Evolutionary conservation across 2,888 invertebrate genomes (phyloP), one percentile per base, ranked within the genome.

Genomic region (Troglohyphantes excavatus): DNA sequence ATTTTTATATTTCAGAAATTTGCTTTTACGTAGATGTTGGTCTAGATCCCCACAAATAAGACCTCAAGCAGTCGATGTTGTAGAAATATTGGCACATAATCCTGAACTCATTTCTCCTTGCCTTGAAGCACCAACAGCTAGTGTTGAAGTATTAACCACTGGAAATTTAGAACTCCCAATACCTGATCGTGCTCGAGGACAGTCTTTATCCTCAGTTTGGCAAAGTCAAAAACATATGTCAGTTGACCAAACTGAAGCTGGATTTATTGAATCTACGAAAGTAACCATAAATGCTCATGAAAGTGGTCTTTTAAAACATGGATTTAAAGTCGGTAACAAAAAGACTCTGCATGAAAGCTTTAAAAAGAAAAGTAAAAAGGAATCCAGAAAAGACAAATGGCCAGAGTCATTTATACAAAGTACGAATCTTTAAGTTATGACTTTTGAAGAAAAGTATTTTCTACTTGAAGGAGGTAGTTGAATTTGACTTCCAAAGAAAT

Each of bases 21-120:
- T 27, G 1, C 21, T 98, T 83, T 95, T 98, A 92, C 95, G 95
- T 92, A 95, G 96, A 33, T 98, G 98, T 93, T 97, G 98, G 97
- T 95, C 95, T 91, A 94, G 94, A 90, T 96, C 96, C 82, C 94
- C 95, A 39, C 95, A 95, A 90, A 95, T 95, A 92, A 95, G 98
- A 23, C 97, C 97, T 2, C 95, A 95, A 1, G 96, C 97, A 0
- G 95, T 95, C 0, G 96, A 96, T 93, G 96, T 98, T 88, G 96
- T 97, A 0, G 97, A 97, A 90, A 96, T 96, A 93, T 94, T 98
- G 89, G 96, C 96, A 2, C 96, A 95, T 92, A 96, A 96, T 93
- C 96, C 96, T 19, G 95, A 96, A 5, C 95, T 98, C 82, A 94
- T 98, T 75, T 94, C 95, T 26, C 97, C 98, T 0, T 96, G 96